Conservation (phyloP, 2,888 invertebrate genomes). For the Andricus quercusramuli region DNA sequence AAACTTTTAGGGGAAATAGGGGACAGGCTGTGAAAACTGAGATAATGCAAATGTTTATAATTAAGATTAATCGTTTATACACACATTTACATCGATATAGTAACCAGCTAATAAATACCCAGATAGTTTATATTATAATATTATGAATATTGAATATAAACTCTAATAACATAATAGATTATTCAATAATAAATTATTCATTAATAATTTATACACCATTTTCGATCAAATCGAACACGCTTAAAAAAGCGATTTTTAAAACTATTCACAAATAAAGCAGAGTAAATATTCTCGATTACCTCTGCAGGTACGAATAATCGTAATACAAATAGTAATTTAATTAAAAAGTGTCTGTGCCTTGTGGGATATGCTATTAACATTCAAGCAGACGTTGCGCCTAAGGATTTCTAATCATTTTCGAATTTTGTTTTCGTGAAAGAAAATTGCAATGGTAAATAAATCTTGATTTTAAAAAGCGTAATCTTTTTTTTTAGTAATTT, state of each 20-base stretch:
- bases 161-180: neutral
- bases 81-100: constrained; percentile 44
- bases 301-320: constrained; percentile 21
- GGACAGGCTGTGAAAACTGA: neutral
- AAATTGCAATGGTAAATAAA: neutral
- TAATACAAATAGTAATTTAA: neutral
- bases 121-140: neutral
- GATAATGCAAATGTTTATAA: constrained; percentile 30
- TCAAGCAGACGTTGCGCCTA: constrained; percentile 2
- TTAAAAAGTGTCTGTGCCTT: neutral
- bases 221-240: neutral
- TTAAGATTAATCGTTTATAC: constrained; percentile 47
- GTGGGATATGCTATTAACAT: neutral
- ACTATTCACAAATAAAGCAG: neutral
- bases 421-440: neutral
- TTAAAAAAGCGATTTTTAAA: neutral
- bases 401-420: neutral
- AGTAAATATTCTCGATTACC: neutral
- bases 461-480: constrained; percentile 8
- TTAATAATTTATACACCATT: constrained; percentile 15
- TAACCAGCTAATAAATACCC: constrained; percentile 23
- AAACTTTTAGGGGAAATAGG: too few relatives aligned
- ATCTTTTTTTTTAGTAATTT: constrained; percentile 13
- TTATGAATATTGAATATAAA: constrained; percentile 4
- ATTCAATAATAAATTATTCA: neutral